Base-by-base conservation (phyloP, 2,888 invertebrate genomes). In the Anaspis maculata region DNA sequence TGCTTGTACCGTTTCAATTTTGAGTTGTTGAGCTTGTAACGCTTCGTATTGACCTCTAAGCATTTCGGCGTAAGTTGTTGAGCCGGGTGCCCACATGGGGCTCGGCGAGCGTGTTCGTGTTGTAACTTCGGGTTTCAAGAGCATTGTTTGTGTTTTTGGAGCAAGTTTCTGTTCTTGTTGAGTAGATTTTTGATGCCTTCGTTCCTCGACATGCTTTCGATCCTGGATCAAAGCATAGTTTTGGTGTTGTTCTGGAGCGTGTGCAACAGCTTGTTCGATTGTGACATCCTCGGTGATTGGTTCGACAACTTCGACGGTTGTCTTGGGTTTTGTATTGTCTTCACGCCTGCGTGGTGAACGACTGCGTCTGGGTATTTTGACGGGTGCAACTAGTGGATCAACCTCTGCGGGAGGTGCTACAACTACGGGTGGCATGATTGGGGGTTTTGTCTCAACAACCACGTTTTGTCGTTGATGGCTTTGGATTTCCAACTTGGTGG, bases 11-110 rank as follows among this genome's bases (percentile, higher is more conserved):
- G n/a, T n/a, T n/a, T n/a, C n/a, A n/a, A n/a, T n/a, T n/a, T n/a
- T n/a, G n/a, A n/a, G n/a, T n/a, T n/a, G n/a, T n/a, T n/a, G n/a
- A n/a, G n/a, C n/a, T n/a, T 16, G 26, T 19, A 27, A 9, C 7
- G 12, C 7, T 16, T 16, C 19, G 16, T 30, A 63, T 53, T 68
- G 59, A 5, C 86, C 84, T 48, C 77, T 74, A 39, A 87, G 72
- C 43, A 88, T 79, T 64, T 85, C 84, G 27, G 88, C 84, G 61
- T 87, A 88, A 27, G 84, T 77, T 27, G 82, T 76, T 13, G 78
- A 77, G 15, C 82, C 83, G 2, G 79, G 80, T 25, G 70, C 60
- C 84, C 84, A 85, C 57, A 80, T 75, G 10, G 83, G 83, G 59
- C 81, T 81, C 25, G 73, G 73, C 1, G 79, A 79, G 45, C 79